Evolutionary conservation across 1,140 invertebrate species (phyloP).

Genomic region (Hylyphantes graminicola): DNA sequence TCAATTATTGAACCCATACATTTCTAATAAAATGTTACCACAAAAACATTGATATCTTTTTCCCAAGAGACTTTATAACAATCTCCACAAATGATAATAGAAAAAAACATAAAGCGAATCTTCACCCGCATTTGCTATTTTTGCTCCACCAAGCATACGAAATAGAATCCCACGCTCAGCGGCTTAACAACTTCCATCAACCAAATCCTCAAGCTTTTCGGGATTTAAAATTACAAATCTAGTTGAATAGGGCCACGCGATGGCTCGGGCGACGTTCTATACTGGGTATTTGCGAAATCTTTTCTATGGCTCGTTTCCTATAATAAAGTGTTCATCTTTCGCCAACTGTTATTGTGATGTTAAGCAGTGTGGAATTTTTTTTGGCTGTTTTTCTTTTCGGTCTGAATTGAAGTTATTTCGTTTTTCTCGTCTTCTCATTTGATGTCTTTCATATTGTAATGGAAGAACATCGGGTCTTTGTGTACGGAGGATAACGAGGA

Average conservation of each 20-base stretch:
- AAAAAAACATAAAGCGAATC: background rate
- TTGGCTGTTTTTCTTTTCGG: background rate
- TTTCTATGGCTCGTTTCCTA: background rate
- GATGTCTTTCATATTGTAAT: conserved; percentile 17
- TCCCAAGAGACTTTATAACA: no score
- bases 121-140: conserved; percentile 9
- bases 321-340: conserved; percentile 4
- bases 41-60: no score
- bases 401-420: background rate
- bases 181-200: conserved; percentile 14
- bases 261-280: conserved; percentile 29
- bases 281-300: conserved; percentile 10
- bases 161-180: conserved; percentile 8
- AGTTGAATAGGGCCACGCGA: background rate
- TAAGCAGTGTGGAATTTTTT: conserved; percentile 34
- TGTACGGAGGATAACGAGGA: no score
- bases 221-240: conserved; percentile 33
- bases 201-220: background rate
- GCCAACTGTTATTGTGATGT: conserved; percentile 20
- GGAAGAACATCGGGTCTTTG: background rate
- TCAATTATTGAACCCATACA: no score
- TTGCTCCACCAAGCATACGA: conserved; percentile 3
- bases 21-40: no score
- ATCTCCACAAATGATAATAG: background rate
- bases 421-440: background rate